phyloP scores from a whole-genome alignment of 2,888 invertebrate species.

The Phyto melanocephala region DNA sequence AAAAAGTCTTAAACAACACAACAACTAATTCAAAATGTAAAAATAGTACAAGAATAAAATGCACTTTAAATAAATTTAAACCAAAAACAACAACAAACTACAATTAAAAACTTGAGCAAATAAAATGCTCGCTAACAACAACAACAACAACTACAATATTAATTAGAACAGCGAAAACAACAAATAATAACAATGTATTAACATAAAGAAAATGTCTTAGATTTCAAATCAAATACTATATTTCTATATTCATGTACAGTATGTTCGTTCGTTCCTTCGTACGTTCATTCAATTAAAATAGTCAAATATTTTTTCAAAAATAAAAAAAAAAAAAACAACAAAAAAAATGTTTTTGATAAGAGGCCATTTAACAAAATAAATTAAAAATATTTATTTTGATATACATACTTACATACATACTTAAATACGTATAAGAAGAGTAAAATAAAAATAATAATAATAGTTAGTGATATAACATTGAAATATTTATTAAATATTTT shows the following conservation, averaged over 20 bases:
- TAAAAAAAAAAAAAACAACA: neutral
- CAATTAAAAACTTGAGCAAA: neutral
- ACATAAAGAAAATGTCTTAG: conserved; percentile 3
- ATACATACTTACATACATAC: neutral
- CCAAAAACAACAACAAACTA: conserved; percentile 2
- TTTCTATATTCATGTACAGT: conserved; percentile 26
- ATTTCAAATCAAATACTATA: conserved; percentile 7
- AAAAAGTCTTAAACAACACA: conserved; percentile 48
- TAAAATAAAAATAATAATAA: neutral
- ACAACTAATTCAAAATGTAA: conserved; percentile 49
- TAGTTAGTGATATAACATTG: conserved; percentile 30
- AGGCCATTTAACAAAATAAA: neutral
- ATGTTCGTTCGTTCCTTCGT: neutral
- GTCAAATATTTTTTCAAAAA: neutral
- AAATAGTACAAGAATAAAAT: conserved; percentile 35
- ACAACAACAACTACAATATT: conserved; percentile 11
- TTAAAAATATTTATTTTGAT: conserved; percentile 33
- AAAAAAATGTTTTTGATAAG: neutral
- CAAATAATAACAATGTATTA: neutral
- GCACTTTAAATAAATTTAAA: conserved; percentile 31
- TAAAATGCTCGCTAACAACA: neutral
- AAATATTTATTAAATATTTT: neutral
- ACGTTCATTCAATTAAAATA: too few species aligned
- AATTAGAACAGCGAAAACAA: conserved; percentile 16
- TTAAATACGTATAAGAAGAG: neutral